Conservation (phyloP, 2,113 vertebrate species). For the Steatornis caripensis region DNA sequence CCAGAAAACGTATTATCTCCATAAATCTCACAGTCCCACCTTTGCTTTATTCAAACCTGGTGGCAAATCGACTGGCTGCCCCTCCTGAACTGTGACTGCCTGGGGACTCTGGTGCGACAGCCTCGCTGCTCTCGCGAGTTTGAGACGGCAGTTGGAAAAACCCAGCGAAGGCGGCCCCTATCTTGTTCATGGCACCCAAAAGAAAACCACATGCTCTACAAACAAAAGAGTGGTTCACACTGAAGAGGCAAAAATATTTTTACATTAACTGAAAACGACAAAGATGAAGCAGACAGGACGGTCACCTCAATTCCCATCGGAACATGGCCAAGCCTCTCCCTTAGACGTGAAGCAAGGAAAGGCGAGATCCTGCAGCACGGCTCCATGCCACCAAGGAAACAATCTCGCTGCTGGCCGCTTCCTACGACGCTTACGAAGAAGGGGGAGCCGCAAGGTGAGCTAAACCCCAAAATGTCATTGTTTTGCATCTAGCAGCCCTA, state of each 20-base stretch:
- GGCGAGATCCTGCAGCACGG: neutral
- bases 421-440: neutral
- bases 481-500: neutral
- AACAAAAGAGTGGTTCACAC: neutral
- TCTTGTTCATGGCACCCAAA: neutral
- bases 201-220: neutral
- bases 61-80: neutral
- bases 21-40: neutral
- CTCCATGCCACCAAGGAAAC: fast-evolving
- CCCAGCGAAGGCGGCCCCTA: fast-evolving
- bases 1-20: neutral
- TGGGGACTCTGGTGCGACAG: neutral
- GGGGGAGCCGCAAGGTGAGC: neutral
- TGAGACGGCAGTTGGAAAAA: neutral
- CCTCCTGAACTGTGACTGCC: neutral
- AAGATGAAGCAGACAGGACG: neutral
- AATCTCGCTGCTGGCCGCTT: fast-evolving
- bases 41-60: neutral
- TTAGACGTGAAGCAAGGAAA: fast-evolving
- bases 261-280: neutral
- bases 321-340: neutral
- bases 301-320: neutral
- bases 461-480: neutral
- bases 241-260: neutral
- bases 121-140: neutral